A percentile compares a stretch with the other conserved stretches of the same genome.
phyloP scores from a whole-genome alignment of 2,797 vertebrate species.

The Lithobates sylvaticus region DNA sequence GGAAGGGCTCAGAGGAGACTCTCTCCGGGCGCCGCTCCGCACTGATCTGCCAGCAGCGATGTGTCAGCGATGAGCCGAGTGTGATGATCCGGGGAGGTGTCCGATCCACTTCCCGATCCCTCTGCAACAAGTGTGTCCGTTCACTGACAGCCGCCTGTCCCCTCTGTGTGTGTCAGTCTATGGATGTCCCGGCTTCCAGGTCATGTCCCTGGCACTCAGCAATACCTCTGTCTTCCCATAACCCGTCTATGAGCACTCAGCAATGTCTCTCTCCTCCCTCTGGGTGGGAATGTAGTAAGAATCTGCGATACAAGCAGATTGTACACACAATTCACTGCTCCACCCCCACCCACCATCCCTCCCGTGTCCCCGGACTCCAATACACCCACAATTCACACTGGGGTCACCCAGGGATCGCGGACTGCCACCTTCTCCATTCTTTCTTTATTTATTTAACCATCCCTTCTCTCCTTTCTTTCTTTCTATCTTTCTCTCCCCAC shows the following conservation, averaged over 20 bases:
- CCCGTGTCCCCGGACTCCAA: too few relatives aligned
- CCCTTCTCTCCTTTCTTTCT: too few relatives aligned
- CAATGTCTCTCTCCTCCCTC: slow-evolving; percentile 45
- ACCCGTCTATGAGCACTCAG: slow-evolving; percentile 6
- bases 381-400: too few relatives aligned
- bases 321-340: not conserved
- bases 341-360: not conserved
- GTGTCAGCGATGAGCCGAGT: not conserved
- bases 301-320: not conserved
- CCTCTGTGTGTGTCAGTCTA: not conserved
- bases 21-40: not conserved
- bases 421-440: not conserved
- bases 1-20: not conserved
- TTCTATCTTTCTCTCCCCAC: too few relatives aligned
- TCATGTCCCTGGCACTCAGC: slow-evolving; percentile 13
- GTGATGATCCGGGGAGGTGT: not conserved
- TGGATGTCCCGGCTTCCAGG: not conserved
- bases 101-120: not conserved
- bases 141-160: too few relatives aligned
- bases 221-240: not conserved
- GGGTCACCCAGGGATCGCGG: too few relatives aligned
- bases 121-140: not conserved
- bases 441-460: too few relatives aligned
- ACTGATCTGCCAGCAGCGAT: not conserved
- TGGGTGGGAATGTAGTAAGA: slow-evolving; percentile 53